A percentile compares a stretch with the other conserved stretches of the same genome.
phyloP scores from a whole-genome alignment of 2,888 invertebrate genomes.

The Troides helena region DNA sequence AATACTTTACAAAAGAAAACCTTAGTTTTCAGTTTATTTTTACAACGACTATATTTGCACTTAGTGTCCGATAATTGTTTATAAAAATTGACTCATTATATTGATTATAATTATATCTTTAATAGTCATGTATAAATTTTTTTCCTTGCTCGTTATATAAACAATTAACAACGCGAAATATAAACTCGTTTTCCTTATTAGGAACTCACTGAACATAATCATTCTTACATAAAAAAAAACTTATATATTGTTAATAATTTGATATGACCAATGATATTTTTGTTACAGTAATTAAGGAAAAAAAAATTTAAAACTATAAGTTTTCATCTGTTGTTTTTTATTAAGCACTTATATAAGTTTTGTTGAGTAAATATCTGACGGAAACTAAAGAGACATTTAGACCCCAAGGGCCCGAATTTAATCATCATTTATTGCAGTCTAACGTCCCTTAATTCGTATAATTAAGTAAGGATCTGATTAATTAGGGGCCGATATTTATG shows the following conservation, averaged over 20 bases:
- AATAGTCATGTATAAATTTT: constrained; percentile 35
- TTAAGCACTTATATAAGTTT: not conserved
- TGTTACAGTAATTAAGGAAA: too few species aligned
- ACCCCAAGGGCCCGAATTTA: constrained; percentile 27
- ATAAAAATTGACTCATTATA: constrained; percentile 54
- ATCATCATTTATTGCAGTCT: constrained; percentile 37
- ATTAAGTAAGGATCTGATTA: constrained; percentile 37
- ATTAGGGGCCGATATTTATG: constrained; percentile 39
- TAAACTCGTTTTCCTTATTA: not conserved
- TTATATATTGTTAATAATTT: too few species aligned
- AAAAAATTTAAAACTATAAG: too few species aligned
- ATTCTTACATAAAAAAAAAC: too few species aligned
- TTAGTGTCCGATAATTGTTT: constrained; percentile 66
- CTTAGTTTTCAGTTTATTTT: not conserved
- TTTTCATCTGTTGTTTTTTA: too few species aligned
- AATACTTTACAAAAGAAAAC: not conserved
- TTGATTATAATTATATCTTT: constrained; percentile 47
- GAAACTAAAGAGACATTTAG: constrained; percentile 18
- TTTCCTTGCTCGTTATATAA: not conserved
- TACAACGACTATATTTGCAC: constrained; percentile 33
- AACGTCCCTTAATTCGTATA: constrained; percentile 37
- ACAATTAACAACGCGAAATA: not conserved
- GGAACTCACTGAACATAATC: not conserved
- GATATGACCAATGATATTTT: too few species aligned
- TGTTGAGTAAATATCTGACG: constrained; percentile 14